A percentile compares a stretch with the other conserved stretches of the same genome.
These are phyloP conservation scores for Galago senegalensis DNA, from an alignment of 2,797 vertebrate genomes.

Conservation along the genomic window DNA sequence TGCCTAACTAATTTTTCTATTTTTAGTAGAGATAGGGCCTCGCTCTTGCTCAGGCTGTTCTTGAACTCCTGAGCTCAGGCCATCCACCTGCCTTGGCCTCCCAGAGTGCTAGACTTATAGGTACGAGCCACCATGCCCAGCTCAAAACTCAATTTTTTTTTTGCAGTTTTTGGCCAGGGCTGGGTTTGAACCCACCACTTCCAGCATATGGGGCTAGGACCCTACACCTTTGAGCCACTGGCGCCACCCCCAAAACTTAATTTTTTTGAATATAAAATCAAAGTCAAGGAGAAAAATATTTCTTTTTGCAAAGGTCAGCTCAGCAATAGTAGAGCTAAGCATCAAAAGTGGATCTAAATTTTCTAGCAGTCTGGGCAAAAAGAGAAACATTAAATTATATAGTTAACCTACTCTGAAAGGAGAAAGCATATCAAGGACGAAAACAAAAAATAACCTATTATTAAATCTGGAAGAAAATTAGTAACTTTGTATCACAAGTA, in stretches of 20 bases:
- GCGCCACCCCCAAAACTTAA: background rate
- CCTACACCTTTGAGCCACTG: no score
- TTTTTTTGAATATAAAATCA: slow-evolving; percentile 23
- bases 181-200: no score
- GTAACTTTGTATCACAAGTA: background rate
- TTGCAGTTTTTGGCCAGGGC: no score
- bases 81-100: no score
- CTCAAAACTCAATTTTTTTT: slow-evolving; percentile 9
- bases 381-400: background rate
- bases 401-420: background rate
- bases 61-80: no score
- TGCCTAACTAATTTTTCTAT: no score
- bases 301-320: slow-evolving; percentile 43
- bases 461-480: slow-evolving; percentile 19
- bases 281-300: background rate
- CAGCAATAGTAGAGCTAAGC: background rate
- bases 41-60: no score
- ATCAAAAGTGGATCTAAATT: background rate
- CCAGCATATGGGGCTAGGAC: no score
- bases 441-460: background rate
- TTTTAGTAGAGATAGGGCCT: no score
- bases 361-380: background rate
- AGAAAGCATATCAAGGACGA: background rate
- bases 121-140: no score
- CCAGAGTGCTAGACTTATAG: no score